Evolutionary conservation across 2,113 vertebrate species (phyloP).

Genomic region (Dromaius novaehollandiae): DNA sequence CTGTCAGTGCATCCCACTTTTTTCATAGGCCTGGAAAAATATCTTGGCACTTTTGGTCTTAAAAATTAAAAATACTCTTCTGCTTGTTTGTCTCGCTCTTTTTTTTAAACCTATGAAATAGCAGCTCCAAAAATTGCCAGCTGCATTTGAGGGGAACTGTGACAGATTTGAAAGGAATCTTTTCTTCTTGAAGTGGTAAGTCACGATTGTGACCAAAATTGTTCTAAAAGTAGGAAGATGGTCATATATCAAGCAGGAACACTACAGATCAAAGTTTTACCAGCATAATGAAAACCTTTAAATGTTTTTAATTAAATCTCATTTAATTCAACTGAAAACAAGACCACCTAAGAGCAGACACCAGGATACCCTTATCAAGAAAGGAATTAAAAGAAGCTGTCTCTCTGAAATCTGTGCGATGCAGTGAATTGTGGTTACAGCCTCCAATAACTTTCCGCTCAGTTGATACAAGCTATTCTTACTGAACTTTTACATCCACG

Average conservation of each 20-base stretch:
- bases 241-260: background rate
- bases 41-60: background rate
- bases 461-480: background rate
- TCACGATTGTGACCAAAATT: background rate
- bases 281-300: constrained; percentile 49
- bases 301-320: constrained; percentile 26
- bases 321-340: constrained; percentile 41
- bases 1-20: background rate
- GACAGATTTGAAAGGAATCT: background rate
- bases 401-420: background rate
- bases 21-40: background rate
- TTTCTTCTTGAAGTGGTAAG: constrained; percentile 34
- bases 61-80: background rate
- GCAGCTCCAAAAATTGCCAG: background rate
- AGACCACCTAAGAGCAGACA: constrained; percentile 39
- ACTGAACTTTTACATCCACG: background rate
- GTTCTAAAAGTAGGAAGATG: constrained; percentile 24
- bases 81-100: background rate
- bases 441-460: background rate
- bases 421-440: background rate
- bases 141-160: background rate
- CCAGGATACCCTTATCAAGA: constrained; percentile 9
- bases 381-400: background rate
- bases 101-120: background rate
- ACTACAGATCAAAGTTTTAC: constrained; percentile 28